These are phyloP conservation scores for Morone chrysops DNA, from an alignment of 2,113 vertebrate species.

Conservation along the genomic window DNA sequence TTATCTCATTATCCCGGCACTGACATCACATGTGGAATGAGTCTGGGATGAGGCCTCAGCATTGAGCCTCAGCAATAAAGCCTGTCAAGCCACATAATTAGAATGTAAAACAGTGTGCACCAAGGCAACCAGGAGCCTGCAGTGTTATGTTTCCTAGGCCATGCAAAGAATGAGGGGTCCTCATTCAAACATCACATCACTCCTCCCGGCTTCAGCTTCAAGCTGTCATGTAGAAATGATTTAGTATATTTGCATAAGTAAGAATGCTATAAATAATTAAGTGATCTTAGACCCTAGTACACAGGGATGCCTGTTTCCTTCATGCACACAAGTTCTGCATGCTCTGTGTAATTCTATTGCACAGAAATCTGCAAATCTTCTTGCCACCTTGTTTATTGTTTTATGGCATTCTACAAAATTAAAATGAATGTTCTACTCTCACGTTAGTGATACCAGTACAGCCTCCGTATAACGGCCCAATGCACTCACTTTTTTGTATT, in stretches of 20 bases:
- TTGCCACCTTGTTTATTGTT: conserved; percentile 45
- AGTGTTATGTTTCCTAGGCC: conserved; percentile 77
- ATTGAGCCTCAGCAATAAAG: conserved; percentile 81
- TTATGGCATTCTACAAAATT: conserved; percentile 29
- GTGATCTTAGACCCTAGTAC: conserved; percentile 50
- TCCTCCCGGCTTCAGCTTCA: conserved; percentile 78
- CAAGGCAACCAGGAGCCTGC: conserved; percentile 72
- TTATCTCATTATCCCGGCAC: conserved; percentile 81
- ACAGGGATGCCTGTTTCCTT: conserved; percentile 42
- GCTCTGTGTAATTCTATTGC: conserved; percentile 44
- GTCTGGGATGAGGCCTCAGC: conserved; percentile 76
- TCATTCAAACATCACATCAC: conserved; percentile 76
- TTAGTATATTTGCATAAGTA: conserved; percentile 86
- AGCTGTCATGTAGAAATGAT: conserved; percentile 86
- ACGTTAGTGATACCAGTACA: background rate
- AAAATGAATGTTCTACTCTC: conserved; percentile 33
- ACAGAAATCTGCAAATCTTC: conserved; percentile 28
- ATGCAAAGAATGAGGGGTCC: conserved; percentile 66
- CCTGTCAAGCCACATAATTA: conserved; percentile 83
- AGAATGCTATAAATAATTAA: conserved; percentile 85
- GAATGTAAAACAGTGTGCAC: conserved; percentile 83
- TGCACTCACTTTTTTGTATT: conserved; percentile 23
- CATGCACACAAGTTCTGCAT: conserved; percentile 46
- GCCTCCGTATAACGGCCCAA: conserved; percentile 1
- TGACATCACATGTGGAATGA: conserved; percentile 81